A percentile compares a stretch with the other conserved stretches of the same genome.
Conservation (phyloP, 1,140 invertebrate species). For the Drosophila aff. region DNA sequence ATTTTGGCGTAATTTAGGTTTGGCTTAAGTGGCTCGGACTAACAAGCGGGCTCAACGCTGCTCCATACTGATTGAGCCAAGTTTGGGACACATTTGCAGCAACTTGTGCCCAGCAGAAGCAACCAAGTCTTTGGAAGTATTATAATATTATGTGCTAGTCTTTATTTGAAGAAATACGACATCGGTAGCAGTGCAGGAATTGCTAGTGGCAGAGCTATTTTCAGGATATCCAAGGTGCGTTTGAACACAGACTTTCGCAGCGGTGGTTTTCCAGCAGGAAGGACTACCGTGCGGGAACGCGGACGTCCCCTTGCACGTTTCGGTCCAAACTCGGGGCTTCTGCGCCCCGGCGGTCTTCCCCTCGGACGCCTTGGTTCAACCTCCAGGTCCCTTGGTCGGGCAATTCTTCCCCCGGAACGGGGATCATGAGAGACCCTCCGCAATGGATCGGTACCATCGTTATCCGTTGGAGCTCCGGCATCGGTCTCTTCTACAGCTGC, state of each 20-base stretch:
- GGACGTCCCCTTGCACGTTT: neutral
- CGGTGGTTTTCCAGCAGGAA: too few relatives aligned
- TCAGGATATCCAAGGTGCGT: neutral
- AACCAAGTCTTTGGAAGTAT: neutral
- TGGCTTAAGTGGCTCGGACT: constrained; percentile 67
- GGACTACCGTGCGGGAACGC: neutral
- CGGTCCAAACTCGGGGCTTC: neutral
- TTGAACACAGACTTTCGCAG: neutral
- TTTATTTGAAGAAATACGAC: neutral
- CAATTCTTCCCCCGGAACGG: neutral
- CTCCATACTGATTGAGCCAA: constrained; percentile 19
- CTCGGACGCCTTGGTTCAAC: neutral
- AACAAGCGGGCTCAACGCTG: constrained; percentile 52
- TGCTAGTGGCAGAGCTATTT: neutral
- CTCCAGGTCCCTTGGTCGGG: neutral
- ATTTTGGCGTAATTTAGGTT: constrained; percentile 82
- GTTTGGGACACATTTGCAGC: constrained; percentile 8
- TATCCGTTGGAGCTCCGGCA: neutral
- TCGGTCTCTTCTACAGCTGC: neutral
- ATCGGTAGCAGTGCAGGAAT: fast-evolving
- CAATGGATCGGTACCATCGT: neutral
- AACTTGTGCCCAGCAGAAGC: constrained; percentile 9
- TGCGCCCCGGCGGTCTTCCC: neutral
- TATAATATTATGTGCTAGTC: neutral
- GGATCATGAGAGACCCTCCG: neutral